Conservation (phyloP, 2,888 invertebrate genomes). For the Dioctria linearis region DNA sequence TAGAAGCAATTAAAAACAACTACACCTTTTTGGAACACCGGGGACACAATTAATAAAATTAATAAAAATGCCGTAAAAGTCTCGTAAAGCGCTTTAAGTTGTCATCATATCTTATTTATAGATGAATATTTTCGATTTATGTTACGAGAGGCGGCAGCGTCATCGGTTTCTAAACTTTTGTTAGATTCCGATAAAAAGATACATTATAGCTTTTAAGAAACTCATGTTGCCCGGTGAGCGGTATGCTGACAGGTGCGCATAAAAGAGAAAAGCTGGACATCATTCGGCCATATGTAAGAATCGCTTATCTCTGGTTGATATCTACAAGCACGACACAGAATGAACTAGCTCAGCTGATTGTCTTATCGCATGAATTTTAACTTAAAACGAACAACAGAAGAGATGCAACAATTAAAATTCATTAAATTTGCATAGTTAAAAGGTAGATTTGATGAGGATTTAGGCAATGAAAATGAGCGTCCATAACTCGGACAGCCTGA, state of each 20-base stretch:
- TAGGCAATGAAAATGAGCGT: neutral
- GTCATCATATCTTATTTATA: conserved; percentile 46
- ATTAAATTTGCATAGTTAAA: conserved; percentile 48
- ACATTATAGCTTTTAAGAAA: neutral
- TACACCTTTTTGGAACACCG: neutral
- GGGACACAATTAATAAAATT: conserved; percentile 39
- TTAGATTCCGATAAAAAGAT: conserved; percentile 20
- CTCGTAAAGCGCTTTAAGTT: conserved; percentile 45
- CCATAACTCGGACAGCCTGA: neutral
- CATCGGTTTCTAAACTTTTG: conserved; percentile 36
- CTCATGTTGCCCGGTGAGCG: neutral
- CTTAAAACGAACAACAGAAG: neutral
- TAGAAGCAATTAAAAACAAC: neutral
- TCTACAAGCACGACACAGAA: neutral
- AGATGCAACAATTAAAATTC: conserved; percentile 49
- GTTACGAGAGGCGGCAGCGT: conserved; percentile 23
- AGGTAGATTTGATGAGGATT: conserved; percentile 16
- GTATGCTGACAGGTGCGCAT: conserved; percentile 3
- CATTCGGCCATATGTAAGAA: neutral
- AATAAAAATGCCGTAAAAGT: conserved; percentile 36
- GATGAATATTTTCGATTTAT: conserved; percentile 37
- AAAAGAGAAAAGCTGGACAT: neutral
- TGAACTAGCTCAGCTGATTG: conserved; percentile 9
- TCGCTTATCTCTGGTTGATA: neutral
- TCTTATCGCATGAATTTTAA: conserved; percentile 31